Evolutionary conservation across 2,797 vertebrate species (phyloP).

Genomic region (Cichlasoma orientale): DNA sequence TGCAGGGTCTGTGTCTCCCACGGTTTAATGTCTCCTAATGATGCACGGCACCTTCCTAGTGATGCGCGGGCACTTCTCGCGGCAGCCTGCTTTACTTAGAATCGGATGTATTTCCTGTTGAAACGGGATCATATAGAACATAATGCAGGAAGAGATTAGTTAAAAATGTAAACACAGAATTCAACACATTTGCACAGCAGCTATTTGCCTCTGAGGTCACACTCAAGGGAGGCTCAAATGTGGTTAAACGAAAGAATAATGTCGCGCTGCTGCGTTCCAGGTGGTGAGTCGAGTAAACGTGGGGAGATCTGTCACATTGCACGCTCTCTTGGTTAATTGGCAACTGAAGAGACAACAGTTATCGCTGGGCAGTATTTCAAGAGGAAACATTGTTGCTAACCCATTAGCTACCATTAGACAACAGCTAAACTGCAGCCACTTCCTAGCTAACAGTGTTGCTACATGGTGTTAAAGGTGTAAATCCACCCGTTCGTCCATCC

Average conservation of each 20-base stretch:
- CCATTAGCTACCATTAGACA: not conserved
- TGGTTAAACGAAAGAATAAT: not conserved
- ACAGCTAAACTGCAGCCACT: not conserved
- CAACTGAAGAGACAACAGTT: not conserved
- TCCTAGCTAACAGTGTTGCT: fast-evolving
- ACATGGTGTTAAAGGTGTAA: not conserved
- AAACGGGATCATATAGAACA: slow-evolving; percentile 11
- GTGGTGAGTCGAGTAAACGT: not conserved
- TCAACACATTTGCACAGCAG: not conserved
- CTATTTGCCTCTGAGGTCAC: not conserved
- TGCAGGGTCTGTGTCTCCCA: slow-evolving; percentile 36
- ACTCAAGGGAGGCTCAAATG: not conserved
- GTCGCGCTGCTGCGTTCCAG: not conserved
- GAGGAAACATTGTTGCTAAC: no score
- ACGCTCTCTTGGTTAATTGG: not conserved
- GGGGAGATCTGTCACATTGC: not conserved
- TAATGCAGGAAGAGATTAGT: not conserved
- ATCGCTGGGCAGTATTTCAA: not conserved
- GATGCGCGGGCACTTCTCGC: slow-evolving; percentile 37
- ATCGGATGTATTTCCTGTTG: slow-evolving; percentile 8
- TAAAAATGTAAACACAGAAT: not conserved
- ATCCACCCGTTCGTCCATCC: not conserved
- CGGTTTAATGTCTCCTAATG: slow-evolving; percentile 42
- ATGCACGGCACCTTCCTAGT: slow-evolving; percentile 41
- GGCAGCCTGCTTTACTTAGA: not conserved